Percentiles rank a stretch among this genome's conserved stretches.
These are phyloP conservation scores for Otolemur garnettii DNA, from an alignment of 2,113 vertebrate species.

Conservation along the genomic window DNA sequence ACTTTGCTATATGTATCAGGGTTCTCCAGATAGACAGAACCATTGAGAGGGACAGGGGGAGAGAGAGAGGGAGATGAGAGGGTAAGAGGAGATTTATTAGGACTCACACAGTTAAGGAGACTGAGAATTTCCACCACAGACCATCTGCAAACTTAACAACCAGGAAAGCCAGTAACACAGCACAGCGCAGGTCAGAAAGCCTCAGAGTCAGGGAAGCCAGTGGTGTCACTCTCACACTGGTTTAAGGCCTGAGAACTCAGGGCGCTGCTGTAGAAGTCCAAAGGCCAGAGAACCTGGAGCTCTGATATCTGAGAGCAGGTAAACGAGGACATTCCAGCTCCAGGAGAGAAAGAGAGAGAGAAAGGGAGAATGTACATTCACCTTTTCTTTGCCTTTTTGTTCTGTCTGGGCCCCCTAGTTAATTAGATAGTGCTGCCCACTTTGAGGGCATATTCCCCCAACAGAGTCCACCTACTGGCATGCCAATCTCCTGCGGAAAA, in stretches of 20 bases:
- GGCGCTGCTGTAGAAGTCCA: background rate
- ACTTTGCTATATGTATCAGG: background rate
- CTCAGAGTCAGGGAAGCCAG: background rate
- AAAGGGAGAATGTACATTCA: background rate
- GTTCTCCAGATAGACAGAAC: background rate
- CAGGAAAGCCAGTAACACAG: background rate
- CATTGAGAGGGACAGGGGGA: background rate
- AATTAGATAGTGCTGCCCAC: no score
- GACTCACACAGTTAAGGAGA: background rate
- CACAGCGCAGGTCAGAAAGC: background rate
- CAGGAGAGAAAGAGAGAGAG: background rate
- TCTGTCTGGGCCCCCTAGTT: accelerated
- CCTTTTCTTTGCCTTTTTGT: background rate
- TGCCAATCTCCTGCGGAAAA: background rate
- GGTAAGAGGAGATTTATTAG: background rate
- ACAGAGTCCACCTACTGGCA: background rate
- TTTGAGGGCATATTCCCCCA: background rate
- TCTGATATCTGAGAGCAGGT: background rate
- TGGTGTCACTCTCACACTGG: background rate
- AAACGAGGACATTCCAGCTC: background rate
- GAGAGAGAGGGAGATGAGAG: background rate
- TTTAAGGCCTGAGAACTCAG: background rate
- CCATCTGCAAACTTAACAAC: background rate
- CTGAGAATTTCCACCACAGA: background rate
- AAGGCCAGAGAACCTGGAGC: background rate